A percentile compares a stretch with the other conserved stretches of the same genome.
Conservation (phyloP, 2,113 vertebrate species). For the Hymenochirus boettgeri region DNA sequence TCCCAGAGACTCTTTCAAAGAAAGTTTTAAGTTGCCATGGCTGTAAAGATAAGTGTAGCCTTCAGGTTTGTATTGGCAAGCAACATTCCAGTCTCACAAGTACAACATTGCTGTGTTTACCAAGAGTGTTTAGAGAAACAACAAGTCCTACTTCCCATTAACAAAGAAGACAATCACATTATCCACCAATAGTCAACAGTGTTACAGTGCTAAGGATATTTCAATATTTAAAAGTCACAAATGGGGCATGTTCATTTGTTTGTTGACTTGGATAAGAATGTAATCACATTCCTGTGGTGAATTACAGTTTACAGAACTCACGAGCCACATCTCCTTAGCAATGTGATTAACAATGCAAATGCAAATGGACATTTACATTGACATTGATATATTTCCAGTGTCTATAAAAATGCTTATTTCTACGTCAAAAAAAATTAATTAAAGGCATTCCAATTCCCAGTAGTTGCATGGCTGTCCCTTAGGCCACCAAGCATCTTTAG, state of each 20-base stretch:
- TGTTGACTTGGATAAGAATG: conserved; percentile 52
- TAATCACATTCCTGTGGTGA: conserved; percentile 40
- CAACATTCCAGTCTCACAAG: conserved; percentile 74
- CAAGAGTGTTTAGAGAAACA: conserved; percentile 58
- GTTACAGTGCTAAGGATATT: conserved; percentile 60
- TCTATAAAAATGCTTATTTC: too few species aligned
- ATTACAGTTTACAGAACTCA: neutral
- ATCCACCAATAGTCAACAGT: conserved; percentile 71
- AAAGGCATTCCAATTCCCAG: too few species aligned
- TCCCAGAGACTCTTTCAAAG: conserved; percentile 12
- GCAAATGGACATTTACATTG: too few species aligned
- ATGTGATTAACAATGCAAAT: too few species aligned
- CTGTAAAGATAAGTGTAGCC: conserved; percentile 60
- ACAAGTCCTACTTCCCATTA: conserved; percentile 60
- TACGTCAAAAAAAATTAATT: too few species aligned
- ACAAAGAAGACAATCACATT: conserved; percentile 70
- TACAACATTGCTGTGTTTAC: conserved; percentile 61
- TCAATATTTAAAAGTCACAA: conserved; percentile 83
- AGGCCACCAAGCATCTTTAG: too few species aligned
- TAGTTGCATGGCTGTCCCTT: too few species aligned
- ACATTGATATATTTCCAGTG: too few species aligned
- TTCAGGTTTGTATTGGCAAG: conserved; percentile 71
- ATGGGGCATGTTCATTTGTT: conserved; percentile 45
- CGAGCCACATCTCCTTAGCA: neutral
- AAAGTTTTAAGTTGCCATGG: conserved; percentile 51